Base-by-base conservation (phyloP, 2,113 vertebrate species). In the Rhabdornis inornatus region DNA sequence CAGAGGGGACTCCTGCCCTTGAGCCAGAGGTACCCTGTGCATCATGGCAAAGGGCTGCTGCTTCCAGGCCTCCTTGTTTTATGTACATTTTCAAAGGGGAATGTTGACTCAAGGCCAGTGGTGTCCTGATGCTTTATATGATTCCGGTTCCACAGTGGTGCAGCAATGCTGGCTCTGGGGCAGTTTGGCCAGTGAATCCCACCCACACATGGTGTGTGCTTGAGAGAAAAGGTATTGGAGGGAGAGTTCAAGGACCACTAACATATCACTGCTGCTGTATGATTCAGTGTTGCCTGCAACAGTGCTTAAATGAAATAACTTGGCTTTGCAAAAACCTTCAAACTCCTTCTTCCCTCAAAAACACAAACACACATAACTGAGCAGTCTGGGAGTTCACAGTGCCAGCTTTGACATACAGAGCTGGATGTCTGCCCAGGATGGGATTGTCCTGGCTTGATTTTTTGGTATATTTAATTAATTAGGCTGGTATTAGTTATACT, bases 1-100 rank as follows among this genome's bases (percentile, higher is more conserved):
- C 0, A 1, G 28, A 30, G 39, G 6, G 7, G 10, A 23, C 15
- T 56, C 25, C 37, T 71, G 31, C 37, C 18, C 57, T 64, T 0
- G 0, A 76, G 42, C 13, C 33, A 80, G 24, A 87, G 63, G 30
- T 4, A 20, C 7, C 30, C 23, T 3, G 2, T 33, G n/a, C 25
- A 20, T 28, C n/a, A 14, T 1, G 13, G 30, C 44, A n/a, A n/a
- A 50, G 39, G 47, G 65, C 68, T 61, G 40, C 82, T 85, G 15
- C 39, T 76, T 27, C 18, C 35, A 6, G 6, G 11, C 7, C 18
- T 55, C 49, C 45, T 45, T 13, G 27, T 33, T 94, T 57, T 13
- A 8, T 18, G 13, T 3, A 22, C 33, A 18, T 94, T 92, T 75
- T 30, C 71, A 21, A 63, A 53, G 27, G 15, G 24, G 12, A 13